Base-by-base conservation (phyloP, 2,888 invertebrate genomes). In the Mongoloraphidia duomilia region DNA sequence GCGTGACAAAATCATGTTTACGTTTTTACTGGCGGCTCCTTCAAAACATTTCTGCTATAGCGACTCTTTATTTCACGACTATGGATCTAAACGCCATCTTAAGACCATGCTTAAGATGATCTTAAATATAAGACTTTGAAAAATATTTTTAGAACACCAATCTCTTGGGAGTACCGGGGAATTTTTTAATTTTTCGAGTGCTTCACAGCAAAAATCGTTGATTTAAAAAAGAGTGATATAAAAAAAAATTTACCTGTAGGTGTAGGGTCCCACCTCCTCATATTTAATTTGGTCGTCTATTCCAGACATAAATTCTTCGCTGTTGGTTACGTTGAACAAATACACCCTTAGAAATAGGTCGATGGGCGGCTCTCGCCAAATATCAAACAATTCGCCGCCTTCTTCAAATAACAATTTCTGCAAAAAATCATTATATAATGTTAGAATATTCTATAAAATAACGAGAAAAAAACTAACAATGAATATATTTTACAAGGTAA, bases 261-360 rank as follows among this genome's bases (percentile, higher is more conserved):
- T 85, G 63, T 87, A 91, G 0, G 91, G 92, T 0, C 92, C 92
- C 9, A 88, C 76, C 71, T 92, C 81, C 56, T 83, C 69, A 2
- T 91, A 72, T 46, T 73, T 75, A 17, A 91, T 65, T 60, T 84
- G 86, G 37, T 74, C 74, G 5, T 77, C 80, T 3, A 63, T 65
- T 0, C 88, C 87, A 1, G 76, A 71, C 63, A 90, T 68, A 64
- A 81, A 90, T 5, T 79, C 86, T 5, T 86, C 84, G 10, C 77
- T 76, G 60, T 91, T 91, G 9, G 91, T 91, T 3, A 90, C 73
- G 61, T 91, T 91, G 68, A 87, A 91, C 2, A 91, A 71, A 61
- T 77, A 88, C 0, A 91, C 80, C 59, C 81, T 79, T 26, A 85
- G 71, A 61, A 82, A 86, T 0, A 91, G 69, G 53, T 87, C 79